Conservation (phyloP, 2,797 vertebrate genomes). For the Hippoglossus hippoglossus region DNA sequence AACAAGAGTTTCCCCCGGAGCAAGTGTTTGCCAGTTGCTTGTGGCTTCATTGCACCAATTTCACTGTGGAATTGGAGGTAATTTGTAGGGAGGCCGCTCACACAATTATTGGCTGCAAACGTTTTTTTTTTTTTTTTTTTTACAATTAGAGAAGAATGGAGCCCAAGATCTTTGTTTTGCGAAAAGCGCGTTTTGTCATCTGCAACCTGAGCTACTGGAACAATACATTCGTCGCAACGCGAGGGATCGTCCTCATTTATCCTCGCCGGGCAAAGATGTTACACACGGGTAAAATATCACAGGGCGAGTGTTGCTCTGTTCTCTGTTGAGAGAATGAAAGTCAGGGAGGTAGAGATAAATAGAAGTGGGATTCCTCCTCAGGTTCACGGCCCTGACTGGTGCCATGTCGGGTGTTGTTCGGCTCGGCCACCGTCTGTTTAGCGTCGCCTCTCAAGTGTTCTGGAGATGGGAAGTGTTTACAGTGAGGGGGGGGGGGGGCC, state of each 20-base stretch:
- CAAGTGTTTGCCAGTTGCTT: neutral
- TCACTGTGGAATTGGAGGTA: neutral
- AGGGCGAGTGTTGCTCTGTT: neutral
- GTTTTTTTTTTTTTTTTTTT: too few species aligned
- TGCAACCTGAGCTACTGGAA: too few species aligned
- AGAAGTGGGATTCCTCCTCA: slow-evolving; percentile 14
- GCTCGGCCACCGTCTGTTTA: slow-evolving; percentile 47
- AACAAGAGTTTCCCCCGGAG: neutral
- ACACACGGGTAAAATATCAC: neutral
- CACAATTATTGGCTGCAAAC: neutral
- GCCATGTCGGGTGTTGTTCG: neutral
- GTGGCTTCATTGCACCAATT: neutral
- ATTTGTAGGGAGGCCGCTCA: neutral
- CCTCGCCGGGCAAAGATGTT: slow-evolving; percentile 13
- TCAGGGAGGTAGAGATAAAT: slow-evolving; percentile 11
- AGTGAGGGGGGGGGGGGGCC: slow-evolving; percentile 31
- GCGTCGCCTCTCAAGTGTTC: slow-evolving; percentile 46
- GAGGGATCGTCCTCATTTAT: slow-evolving; percentile 5
- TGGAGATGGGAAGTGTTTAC: slow-evolving; percentile 74
- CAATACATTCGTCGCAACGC: slow-evolving; percentile 1
- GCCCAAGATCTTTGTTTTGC: neutral
- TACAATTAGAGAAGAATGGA: neutral
- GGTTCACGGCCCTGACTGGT: neutral
- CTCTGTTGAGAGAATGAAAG: slow-evolving; percentile 8
- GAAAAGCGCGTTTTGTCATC: neutral